Evolutionary conservation across 2,888 invertebrate species (phyloP).

Genomic region (Chalcosyrphus nemorum): DNA sequence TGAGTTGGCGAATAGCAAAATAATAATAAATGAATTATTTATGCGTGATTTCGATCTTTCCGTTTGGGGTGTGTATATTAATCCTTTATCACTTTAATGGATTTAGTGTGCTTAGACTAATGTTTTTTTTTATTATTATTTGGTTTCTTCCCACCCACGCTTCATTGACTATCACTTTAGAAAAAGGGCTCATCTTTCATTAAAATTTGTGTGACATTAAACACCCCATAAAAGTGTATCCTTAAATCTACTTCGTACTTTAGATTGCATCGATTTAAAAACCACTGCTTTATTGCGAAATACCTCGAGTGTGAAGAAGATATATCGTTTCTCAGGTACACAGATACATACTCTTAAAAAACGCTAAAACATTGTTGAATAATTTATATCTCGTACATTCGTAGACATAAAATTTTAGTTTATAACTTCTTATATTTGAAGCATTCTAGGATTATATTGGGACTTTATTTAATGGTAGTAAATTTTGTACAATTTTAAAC

Average conservation of each 20-base stretch:
- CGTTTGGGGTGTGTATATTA: neutral
- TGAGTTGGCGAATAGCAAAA: neutral
- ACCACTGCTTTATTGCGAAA: neutral
- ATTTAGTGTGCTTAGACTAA: neutral
- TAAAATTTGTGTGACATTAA: conserved; percentile 14
- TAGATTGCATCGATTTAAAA: neutral
- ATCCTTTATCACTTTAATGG: neutral
- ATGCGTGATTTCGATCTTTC: conserved; percentile 20
- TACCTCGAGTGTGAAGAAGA: neutral
- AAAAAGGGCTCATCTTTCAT: conserved; percentile 6
- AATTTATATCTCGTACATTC: neutral
- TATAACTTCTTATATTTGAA: no score
- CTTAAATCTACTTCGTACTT: neutral
- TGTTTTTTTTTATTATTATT: neutral
- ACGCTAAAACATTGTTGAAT: neutral
- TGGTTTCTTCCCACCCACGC: neutral
- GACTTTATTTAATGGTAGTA: no score
- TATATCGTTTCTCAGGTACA: neutral
- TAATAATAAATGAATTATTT: conserved; percentile 10
- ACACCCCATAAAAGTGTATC: conserved; percentile 15
- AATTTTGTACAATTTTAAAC: no score
- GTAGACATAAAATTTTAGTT: neutral
- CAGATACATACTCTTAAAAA: neutral
- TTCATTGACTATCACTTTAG: neutral
- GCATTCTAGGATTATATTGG: neutral